A percentile compares a stretch with the other conserved stretches of the same genome.
These are phyloP conservation scores for Melanostoma scalare DNA, from an alignment of 2,888 invertebrate genomes.

Conservation along the genomic window DNA sequence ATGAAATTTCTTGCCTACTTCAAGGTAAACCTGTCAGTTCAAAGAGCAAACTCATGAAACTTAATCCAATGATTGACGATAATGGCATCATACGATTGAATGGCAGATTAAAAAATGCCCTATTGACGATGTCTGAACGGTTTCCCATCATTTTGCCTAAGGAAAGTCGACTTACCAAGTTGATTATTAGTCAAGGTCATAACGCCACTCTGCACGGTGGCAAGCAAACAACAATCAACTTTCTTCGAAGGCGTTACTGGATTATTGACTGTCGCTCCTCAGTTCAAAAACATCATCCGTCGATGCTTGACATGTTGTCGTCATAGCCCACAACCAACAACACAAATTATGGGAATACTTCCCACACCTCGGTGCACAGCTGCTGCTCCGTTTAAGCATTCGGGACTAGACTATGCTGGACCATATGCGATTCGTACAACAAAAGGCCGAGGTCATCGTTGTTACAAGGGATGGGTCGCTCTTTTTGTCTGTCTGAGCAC, in stretches of 20 bases:
- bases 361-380: conserved; percentile 3
- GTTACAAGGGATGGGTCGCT: conserved; percentile 44
- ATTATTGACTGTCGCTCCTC: not conserved
- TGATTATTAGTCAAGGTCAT: conserved; percentile 18
- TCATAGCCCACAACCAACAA: conserved; percentile 1
- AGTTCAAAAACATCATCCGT: conserved; percentile 5
- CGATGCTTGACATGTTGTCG: not conserved
- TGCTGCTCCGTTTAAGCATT: conserved; percentile 7
- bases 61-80: conserved; percentile 37
- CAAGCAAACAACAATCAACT: conserved; percentile 16
- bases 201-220: conserved; percentile 22
- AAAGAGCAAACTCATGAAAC: conserved; percentile 18
- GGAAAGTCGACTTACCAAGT: not conserved
- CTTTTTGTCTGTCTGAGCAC: conserved; percentile 53
- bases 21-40: not conserved
- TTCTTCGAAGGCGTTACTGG: conserved; percentile 27
- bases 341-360: conserved; percentile 17
- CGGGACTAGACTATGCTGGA: conserved; percentile 48
- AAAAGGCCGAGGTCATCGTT: conserved; percentile 46
- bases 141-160: conserved; percentile 34
- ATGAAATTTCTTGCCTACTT: conserved; percentile 21
- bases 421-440: conserved; percentile 41
- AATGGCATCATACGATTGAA: conserved; percentile 22
- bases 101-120: conserved; percentile 34
- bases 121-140: not conserved